Percentiles rank a stretch among this genome's conserved stretches.
These are phyloP conservation scores for Myoxocephalus aenaeus DNA, from an alignment of 2,797 vertebrate genomes.

Conservation along the genomic window DNA sequence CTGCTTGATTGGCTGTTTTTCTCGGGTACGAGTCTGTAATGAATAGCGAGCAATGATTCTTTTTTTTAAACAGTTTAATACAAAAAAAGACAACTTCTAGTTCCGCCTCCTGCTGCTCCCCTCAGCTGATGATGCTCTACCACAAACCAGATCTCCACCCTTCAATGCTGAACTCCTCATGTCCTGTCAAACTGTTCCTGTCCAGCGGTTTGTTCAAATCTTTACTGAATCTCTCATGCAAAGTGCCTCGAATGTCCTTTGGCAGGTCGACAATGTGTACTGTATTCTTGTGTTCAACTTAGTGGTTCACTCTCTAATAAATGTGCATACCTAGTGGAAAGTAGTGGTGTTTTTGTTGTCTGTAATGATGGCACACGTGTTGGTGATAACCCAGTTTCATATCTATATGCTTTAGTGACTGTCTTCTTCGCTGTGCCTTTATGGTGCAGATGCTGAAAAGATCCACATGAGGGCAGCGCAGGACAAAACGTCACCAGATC, in stretches of 20 bases:
- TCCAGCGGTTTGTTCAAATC: constrained; percentile 51
- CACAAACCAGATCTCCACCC: neutral
- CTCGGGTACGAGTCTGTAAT: neutral
- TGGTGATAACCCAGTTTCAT: neutral
- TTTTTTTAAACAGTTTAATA: neutral
- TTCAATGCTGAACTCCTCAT: constrained; percentile 19
- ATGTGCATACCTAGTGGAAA: constrained; percentile 75
- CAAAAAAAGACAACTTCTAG: neutral
- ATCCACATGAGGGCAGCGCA: constrained; percentile 55
- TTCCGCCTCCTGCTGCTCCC: neutral
- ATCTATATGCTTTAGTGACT: neutral
- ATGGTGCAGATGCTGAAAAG: neutral
- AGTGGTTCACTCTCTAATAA: constrained; percentile 77
- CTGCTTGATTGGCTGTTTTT: neutral
- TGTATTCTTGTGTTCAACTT: constrained; percentile 67
- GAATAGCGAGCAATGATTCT: neutral
- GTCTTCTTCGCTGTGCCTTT: neutral
- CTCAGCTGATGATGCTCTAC: neutral
- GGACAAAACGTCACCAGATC: neutral
- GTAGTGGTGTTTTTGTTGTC: neutral
- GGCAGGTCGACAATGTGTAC: constrained; percentile 80
- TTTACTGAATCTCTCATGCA: constrained; percentile 68
- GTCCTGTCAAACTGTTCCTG: constrained; percentile 28
- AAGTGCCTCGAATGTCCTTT: constrained; percentile 84
- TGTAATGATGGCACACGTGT: neutral